Conservation (phyloP, 2,113 vertebrate species). For the Muntiacus reevesi region DNA sequence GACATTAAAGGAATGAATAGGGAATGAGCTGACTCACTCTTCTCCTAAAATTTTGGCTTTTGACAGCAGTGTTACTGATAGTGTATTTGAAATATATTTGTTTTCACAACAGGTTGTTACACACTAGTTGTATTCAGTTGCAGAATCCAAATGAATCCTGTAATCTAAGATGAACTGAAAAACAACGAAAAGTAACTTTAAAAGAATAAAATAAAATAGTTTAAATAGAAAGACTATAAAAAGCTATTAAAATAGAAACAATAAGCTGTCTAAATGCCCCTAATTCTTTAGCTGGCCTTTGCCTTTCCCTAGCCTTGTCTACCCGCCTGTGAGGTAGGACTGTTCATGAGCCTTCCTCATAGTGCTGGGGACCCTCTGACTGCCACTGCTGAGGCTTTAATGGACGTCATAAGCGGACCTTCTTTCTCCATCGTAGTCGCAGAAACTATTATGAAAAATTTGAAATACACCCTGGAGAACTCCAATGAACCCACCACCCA, state of each 20-base stretch:
- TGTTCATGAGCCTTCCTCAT: background rate
- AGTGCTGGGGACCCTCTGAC: background rate
- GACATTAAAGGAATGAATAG: background rate
- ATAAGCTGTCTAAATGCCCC: background rate
- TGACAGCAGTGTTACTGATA: background rate
- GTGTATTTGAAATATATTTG: background rate
- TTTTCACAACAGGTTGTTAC: background rate
- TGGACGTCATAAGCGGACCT: background rate
- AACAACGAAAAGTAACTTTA: background rate
- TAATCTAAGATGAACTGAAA: background rate
- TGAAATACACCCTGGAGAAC: background rate
- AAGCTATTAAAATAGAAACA: background rate
- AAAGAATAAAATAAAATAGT: background rate
- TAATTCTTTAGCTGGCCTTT: background rate
- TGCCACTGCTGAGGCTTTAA: background rate
- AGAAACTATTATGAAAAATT: background rate
- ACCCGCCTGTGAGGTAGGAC: fast-evolving
- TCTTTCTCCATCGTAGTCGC: background rate
- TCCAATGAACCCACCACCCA: background rate
- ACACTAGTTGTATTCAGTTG: background rate
- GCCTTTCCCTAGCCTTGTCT: fast-evolving
- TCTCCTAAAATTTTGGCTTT: background rate
- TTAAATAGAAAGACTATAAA: background rate
- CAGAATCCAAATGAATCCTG: background rate
- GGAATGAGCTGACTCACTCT: background rate